Base-by-base conservation (phyloP, 2,113 vertebrate genomes). In the Grallaria varia region DNA sequence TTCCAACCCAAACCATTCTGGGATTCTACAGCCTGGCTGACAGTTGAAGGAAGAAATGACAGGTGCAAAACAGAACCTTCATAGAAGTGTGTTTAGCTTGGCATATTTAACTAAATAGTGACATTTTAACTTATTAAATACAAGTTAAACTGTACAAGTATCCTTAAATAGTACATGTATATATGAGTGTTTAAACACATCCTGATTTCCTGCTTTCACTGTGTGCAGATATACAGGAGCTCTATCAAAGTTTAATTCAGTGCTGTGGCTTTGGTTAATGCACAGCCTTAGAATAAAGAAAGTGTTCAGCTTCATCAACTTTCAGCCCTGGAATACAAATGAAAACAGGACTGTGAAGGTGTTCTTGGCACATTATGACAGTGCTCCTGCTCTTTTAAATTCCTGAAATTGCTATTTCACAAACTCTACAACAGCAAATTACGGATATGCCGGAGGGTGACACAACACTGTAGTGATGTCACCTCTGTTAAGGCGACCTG, bases 401-500 rank as follows among this genome's bases (percentile, higher is more conserved):
- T 15, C 68, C 52, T 93, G 42, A 71, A 94, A 66, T 75, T 87
- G 76, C 72, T 81, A 23, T 96, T 94, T 96, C 91, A 96, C 89
- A 87, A 78, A 79, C 60, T 55, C 55, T 35, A 33, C 64, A 42
- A 35, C 4, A 31, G 22, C 74, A 81, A 50, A 85, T 87, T 59
- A 45, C 0, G 25, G 84, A 24, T 42, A 44, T 1, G 0, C 33
- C 6, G 39, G 49, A 68, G 35, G 80, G 56, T 91, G 90, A 87
- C 82, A 73, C 82, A 94, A 77, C 83, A 9, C 42, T 1, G 0
- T 1, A 74, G 66, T 92, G 83, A 87, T 58, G 76, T 93, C 94
- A 92, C 88, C 75, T 47, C 59, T 56, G 40, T 8, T 35, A 28
- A 89, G 37, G 56, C 80, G 66, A 87, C 90, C 90, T 88, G 75